Evolutionary conservation across 2,113 vertebrate species (phyloP).

Genomic region (Microcebus tavaratra): DNA sequence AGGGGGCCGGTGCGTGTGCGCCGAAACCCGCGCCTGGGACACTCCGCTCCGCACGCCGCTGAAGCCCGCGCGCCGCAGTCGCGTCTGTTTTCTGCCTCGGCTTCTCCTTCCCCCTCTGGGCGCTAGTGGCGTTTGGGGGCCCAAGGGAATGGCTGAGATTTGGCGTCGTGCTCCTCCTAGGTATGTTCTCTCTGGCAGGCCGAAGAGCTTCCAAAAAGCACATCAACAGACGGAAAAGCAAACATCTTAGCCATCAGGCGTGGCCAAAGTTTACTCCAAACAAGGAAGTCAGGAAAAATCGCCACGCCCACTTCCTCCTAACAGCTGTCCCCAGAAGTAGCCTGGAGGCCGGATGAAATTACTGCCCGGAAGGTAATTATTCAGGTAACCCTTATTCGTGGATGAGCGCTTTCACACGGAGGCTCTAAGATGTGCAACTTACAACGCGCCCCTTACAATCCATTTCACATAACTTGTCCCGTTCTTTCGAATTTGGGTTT

Average conservation of each 20-base stretch:
- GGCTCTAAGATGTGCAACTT: not conserved
- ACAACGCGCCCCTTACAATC: not conserved
- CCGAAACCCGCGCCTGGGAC: not conserved
- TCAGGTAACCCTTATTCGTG: not conserved
- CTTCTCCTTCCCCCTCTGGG: slow-evolving; percentile 1
- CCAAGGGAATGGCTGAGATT: not conserved
- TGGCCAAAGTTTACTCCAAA: slow-evolving; percentile 73
- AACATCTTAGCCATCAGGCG: not conserved
- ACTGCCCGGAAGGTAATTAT: not conserved
- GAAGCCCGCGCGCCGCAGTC: not conserved
- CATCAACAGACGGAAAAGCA: slow-evolving; percentile 60
- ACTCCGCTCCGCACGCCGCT: not conserved
- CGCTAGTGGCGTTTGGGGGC: not conserved
- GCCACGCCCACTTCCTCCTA: slow-evolving; percentile 66
- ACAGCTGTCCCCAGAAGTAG: not conserved
- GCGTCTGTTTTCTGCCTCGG: not conserved
- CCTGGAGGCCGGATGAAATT: not conserved
- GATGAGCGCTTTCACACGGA: too few relatives aligned
- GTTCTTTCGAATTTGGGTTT: not conserved
- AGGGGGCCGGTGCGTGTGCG: not conserved
- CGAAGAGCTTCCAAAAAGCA: not conserved
- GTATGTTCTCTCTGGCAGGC: slow-evolving; percentile 46
- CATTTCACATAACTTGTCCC: not conserved
- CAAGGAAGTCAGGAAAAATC: slow-evolving; percentile 56
- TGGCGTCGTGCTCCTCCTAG: not conserved